Evolutionary conservation across 2,888 invertebrate genomes (phyloP).

Genomic region (Oasisia sp.): DNA sequence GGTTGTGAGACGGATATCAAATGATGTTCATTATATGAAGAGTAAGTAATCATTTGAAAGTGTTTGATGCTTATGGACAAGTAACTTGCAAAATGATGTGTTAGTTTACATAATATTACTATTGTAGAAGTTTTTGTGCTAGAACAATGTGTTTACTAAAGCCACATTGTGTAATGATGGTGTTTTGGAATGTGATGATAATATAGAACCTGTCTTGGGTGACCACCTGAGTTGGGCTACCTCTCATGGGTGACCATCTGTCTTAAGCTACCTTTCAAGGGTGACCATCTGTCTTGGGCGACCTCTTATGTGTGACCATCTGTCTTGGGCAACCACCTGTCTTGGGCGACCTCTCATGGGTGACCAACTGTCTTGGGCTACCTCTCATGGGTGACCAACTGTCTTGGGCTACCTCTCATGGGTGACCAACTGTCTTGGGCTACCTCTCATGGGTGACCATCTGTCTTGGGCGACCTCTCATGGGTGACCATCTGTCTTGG

Average conservation of each 20-base stretch:
- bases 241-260: not conserved
- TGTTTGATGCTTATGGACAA: not conserved
- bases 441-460: no score
- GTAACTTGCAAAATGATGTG: not conserved
- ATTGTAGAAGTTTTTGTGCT: not conserved
- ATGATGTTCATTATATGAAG: not conserved
- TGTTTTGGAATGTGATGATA: not conserved
- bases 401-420: no score
- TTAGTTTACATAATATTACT: not conserved
- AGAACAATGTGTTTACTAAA: not conserved
- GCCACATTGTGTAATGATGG: not conserved
- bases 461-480: no score
- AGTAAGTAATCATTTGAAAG: not conserved
- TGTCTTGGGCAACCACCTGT: no score
- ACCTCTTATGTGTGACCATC: no score
- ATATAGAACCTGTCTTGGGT: not conserved
- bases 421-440: no score
- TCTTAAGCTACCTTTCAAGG: no score
- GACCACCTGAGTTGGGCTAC: not conserved
- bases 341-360: no score
- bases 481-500: no score
- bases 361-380: no score
- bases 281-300: no score
- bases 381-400: no score
- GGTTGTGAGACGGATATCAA: not conserved